A percentile compares a stretch with the other conserved stretches of the same genome.
Evolutionary conservation across 1,140 invertebrate genomes (phyloP).

Genomic region (Lysiphlebus fabarum): DNA sequence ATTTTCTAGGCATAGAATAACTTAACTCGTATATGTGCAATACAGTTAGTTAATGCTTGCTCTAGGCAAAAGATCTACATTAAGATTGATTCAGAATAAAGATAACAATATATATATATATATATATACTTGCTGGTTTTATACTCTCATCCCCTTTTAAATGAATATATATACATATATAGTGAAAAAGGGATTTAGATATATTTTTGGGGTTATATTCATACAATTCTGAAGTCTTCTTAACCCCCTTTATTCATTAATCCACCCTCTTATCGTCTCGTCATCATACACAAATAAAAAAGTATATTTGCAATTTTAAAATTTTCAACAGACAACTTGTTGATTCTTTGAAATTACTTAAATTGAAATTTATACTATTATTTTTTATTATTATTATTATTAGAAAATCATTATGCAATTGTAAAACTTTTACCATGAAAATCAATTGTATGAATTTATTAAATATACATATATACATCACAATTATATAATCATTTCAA

Average conservation of each 20-base stretch:
- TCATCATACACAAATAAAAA: background rate
- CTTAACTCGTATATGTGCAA: constrained; percentile 12
- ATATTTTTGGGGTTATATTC: no score
- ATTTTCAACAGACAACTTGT: constrained; percentile 10
- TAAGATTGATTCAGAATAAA: constrained; percentile 25
- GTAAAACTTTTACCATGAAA: no score
- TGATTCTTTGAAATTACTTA: constrained; percentile 14
- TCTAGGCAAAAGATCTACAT: constrained; percentile 27
- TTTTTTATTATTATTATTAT: no score
- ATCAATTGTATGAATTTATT: no score
- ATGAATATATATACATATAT: background rate
- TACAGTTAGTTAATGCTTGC: constrained; percentile 3
- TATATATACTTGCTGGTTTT: constrained; percentile 1
- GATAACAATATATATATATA: constrained; percentile 13
- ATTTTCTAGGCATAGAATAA: constrained; percentile 37
- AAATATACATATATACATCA: no score
- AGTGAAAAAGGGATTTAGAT: no score
- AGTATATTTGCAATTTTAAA: background rate
- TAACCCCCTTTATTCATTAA: constrained; percentile 15
- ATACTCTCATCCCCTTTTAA: background rate
- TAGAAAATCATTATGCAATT: no score
- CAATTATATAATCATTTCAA: no score
- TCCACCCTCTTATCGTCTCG: constrained; percentile 11
- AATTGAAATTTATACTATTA: background rate
- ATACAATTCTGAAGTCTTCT: no score